Conservation (phyloP, 2,888 invertebrate genomes). For the Phytoseiulus persimilis region DNA sequence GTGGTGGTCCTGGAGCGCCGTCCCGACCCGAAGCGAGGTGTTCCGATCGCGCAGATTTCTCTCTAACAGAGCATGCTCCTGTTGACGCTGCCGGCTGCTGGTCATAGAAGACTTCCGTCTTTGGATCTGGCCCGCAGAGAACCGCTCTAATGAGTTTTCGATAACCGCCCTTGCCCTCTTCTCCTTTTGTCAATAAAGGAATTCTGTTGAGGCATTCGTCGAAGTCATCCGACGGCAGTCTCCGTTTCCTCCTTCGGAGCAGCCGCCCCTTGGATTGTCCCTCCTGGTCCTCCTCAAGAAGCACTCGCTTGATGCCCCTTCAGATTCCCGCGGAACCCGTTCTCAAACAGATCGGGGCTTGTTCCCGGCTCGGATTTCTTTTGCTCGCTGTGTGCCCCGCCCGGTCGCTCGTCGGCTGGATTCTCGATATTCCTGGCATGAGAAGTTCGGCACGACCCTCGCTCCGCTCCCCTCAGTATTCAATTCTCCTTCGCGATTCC, state of each 20-base stretch:
- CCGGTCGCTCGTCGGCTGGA: not conserved
- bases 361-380: not conserved
- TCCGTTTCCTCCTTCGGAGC: not conserved
- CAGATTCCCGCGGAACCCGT: not conserved
- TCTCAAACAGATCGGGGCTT: not conserved
- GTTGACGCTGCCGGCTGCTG: not conserved
- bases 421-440: not conserved
- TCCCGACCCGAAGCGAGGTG: not conserved
- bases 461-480: not conserved
- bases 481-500: not conserved
- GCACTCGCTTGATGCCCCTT: not conserved
- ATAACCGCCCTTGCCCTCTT: not conserved
- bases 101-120: not conserved
- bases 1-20: not conserved
- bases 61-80: not conserved
- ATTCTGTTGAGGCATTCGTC: slow-evolving; percentile 5
- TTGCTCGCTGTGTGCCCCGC: too few relatives aligned
- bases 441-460: not conserved
- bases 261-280: not conserved
- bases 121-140: not conserved
- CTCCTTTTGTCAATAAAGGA: not conserved
- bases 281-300: not conserved
- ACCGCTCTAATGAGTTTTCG: not conserved
- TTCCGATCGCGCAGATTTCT: not conserved
- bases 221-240: not conserved